Conservation (phyloP, 1,140 invertebrate species). For the Copidosoma floridanum region DNA sequence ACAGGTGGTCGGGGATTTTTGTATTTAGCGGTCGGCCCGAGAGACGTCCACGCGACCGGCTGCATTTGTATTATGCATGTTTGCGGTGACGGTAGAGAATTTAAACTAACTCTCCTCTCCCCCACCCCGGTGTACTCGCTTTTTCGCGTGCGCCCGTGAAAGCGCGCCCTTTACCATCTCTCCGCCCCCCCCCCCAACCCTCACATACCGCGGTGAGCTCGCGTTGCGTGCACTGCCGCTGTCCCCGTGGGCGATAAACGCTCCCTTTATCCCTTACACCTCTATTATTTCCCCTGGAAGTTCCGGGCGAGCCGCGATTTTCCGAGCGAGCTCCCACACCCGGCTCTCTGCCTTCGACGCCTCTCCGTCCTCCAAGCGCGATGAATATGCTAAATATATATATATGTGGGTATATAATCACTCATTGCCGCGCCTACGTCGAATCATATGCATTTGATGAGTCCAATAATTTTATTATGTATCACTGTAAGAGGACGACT, state of each 20-base stretch:
- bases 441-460: no score
- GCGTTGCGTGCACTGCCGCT: not conserved
- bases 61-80: slow-evolving; percentile 56
- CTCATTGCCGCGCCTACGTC: no score
- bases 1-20: slow-evolving; percentile 58
- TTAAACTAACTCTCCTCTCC: slow-evolving; percentile 47
- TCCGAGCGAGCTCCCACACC: not conserved
- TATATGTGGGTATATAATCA: no score
- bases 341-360: no score
- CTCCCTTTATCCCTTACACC: slow-evolving; percentile 13
- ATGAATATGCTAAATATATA: no score
- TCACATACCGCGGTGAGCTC: not conserved
- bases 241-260: slow-evolving; percentile 10
- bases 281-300: slow-evolving; percentile 3
- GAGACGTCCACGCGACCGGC: slow-evolving; percentile 47
- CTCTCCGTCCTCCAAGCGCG: no score
- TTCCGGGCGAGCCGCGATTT: no score
- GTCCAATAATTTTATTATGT: no score
- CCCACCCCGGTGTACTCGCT: not conserved
- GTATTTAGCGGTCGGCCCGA: no score
- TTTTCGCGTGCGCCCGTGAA: slow-evolving; percentile 19
- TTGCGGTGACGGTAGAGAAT: slow-evolving; percentile 57
- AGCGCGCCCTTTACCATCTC: no score
- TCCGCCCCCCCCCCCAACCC: not conserved
- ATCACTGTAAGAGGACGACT: no score